Percentiles rank a stretch among this genome's conserved stretches.
These are phyloP conservation scores for Aleiodes testaceus DNA, from an alignment of 2,888 invertebrate genomes.

Conservation along the genomic window DNA sequence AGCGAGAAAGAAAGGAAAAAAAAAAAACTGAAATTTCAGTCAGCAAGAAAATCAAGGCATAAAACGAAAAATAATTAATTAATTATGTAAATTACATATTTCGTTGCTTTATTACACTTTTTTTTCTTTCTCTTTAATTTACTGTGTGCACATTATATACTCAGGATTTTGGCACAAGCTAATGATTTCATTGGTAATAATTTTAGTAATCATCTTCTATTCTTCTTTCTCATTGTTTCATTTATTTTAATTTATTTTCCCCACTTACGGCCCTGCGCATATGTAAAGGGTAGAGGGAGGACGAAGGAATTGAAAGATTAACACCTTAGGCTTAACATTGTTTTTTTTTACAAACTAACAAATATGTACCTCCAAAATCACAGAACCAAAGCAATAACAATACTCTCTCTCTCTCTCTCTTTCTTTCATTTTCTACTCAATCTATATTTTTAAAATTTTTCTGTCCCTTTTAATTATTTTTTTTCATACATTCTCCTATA, in stretches of 20 bases:
- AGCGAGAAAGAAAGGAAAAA: slow-evolving; percentile 3
- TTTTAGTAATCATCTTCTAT: slow-evolving; percentile 4
- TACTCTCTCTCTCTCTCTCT: slow-evolving; percentile 54
- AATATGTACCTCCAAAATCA: slow-evolving; percentile 72
- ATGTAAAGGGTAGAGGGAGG: slow-evolving; percentile 56
- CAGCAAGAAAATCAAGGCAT: neutral
- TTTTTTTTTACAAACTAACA: slow-evolving; percentile 69
- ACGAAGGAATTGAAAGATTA: slow-evolving; percentile 68
- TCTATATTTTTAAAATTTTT: neutral
- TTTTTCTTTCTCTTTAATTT: neutral
- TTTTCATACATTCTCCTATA: slow-evolving; percentile 42
- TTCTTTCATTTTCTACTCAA: slow-evolving; percentile 59
- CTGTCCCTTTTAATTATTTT: slow-evolving; percentile 30
- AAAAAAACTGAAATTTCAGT: neutral
- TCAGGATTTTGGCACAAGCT: slow-evolving; percentile 33
- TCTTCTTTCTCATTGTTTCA: slow-evolving; percentile 13
- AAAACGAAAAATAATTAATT: slow-evolving; percentile 1
- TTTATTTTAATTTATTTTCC: slow-evolving; percentile 38
- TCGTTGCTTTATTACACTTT: slow-evolving; percentile 29
- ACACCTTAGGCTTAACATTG: slow-evolving; percentile 68
- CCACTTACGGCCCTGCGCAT: slow-evolving; percentile 67
- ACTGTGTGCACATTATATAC: slow-evolving; percentile 25
- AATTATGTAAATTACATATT: slow-evolving; percentile 28
- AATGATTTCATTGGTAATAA: slow-evolving; percentile 26
- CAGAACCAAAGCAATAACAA: slow-evolving; percentile 72